A percentile compares a stretch with the other conserved stretches of the same genome.
Conservation (phyloP, 2,888 invertebrate genomes). For the Limnephilus rhombicus region DNA sequence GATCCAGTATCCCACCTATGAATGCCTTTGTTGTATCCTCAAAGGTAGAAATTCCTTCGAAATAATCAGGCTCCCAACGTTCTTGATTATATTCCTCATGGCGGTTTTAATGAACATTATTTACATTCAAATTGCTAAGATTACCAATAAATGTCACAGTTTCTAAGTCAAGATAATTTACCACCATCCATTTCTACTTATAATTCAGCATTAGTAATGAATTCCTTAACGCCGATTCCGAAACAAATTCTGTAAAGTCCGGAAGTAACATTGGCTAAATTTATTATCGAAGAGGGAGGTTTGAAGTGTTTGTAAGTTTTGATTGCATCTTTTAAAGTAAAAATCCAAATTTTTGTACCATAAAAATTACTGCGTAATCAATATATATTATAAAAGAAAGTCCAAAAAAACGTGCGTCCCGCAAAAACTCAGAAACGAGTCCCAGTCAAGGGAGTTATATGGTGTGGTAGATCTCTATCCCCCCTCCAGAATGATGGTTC, state of each 20-base stretch:
- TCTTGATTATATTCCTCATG: background rate
- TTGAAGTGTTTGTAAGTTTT: no score
- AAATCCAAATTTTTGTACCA: no score
- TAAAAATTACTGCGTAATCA: no score
- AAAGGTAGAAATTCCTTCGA: background rate
- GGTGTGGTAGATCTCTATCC: no score
- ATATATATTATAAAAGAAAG: no score
- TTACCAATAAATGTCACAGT: constrained; percentile 2
- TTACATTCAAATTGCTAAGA: constrained; percentile 1
- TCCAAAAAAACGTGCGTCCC: no score
- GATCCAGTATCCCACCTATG: background rate
- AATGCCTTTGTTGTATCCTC: background rate
- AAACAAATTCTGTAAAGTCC: background rate
- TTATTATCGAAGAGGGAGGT: no score
- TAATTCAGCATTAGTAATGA: background rate
- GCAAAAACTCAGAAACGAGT: no score
- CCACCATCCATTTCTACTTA: background rate
- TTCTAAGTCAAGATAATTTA: background rate
- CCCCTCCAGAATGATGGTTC: no score
- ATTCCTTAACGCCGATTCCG: background rate
- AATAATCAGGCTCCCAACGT: background rate
- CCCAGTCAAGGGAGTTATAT: no score
- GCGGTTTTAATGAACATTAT: background rate
- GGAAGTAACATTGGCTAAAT: no score
- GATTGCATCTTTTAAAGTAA: no score